Evolutionary conservation across 2,797 vertebrate species (phyloP).

Genomic region (Capromys pilorides): DNA sequence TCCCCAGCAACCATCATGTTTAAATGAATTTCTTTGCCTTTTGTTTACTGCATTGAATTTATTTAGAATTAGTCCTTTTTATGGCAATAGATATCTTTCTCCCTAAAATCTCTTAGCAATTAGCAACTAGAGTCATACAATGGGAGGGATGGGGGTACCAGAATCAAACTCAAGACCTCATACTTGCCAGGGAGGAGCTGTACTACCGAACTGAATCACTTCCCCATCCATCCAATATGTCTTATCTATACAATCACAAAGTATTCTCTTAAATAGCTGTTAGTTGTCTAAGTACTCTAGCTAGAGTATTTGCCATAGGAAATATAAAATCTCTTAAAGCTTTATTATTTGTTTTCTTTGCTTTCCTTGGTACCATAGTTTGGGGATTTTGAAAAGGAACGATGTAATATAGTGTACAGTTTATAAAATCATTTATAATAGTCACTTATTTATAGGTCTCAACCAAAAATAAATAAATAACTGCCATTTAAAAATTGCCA

Average conservation of each 20-base stretch:
- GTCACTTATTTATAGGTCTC: background rate
- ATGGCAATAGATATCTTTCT: background rate
- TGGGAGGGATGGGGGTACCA: too few relatives aligned
- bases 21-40: background rate
- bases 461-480: background rate
- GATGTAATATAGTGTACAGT: too few relatives aligned
- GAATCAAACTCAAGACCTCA: too few relatives aligned
- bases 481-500: background rate
- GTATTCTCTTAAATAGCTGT: background rate
- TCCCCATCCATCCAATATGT: background rate
- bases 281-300: background rate
- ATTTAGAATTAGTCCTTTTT: background rate
- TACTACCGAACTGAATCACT: too few relatives aligned
- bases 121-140: background rate
- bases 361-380: background rate
- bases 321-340: constrained; percentile 5
- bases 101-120: background rate
- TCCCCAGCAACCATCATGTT: background rate
- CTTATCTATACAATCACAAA: background rate
- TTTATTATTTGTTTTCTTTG: background rate
- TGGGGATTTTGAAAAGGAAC: too few relatives aligned
- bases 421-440: too few relatives aligned
- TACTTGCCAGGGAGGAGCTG: too few relatives aligned
- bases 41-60: constrained; percentile 24
- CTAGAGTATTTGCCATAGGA: background rate